Conservation (phyloP, 2,113 vertebrate species). For the Shinisaurus crocodilurus region DNA sequence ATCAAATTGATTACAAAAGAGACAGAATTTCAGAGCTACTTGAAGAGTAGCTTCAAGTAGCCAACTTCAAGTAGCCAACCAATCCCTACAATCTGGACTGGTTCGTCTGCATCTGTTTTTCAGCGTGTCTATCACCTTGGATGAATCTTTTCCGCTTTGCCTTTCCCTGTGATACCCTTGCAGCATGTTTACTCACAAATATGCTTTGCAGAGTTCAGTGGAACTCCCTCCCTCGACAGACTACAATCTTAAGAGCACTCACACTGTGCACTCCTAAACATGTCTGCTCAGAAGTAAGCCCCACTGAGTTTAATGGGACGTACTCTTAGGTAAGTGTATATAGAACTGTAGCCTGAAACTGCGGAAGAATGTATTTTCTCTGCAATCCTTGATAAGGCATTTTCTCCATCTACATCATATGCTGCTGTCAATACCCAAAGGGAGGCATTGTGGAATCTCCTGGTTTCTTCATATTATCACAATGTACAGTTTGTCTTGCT, state of each 20-base stretch:
- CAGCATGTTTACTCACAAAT: background rate
- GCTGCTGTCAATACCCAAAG: background rate
- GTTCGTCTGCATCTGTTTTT: background rate
- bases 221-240: background rate
- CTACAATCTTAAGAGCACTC: too few species aligned
- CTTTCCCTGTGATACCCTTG: background rate
- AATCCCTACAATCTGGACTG: background rate
- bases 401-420: background rate
- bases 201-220: background rate
- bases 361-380: background rate
- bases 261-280: background rate
- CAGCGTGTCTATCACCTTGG: background rate
- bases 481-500: background rate
- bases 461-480: background rate
- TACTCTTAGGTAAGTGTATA: background rate
- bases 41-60: too few species aligned
- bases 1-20: background rate
- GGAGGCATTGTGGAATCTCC: background rate
- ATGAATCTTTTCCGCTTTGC: background rate
- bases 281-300: background rate
- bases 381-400: background rate
- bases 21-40: constrained; percentile 24
- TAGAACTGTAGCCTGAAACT: background rate
- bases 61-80: too few species aligned
- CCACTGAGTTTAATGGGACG: background rate